Evolutionary conservation across 2,888 invertebrate species (phyloP).

Genomic region (Mayetiola destructor): DNA sequence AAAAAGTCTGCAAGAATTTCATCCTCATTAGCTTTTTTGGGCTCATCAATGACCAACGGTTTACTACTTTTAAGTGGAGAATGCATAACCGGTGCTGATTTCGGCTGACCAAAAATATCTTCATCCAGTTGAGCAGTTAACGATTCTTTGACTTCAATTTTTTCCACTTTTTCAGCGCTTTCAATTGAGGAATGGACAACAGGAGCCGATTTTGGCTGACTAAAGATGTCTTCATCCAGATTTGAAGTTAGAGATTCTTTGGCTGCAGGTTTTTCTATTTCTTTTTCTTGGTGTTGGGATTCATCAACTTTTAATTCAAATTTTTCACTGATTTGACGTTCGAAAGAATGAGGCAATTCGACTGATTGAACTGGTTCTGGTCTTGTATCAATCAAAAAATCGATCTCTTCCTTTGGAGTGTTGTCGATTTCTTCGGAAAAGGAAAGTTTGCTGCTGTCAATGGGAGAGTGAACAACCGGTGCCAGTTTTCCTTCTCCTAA

Average conservation of each 20-base stretch:
- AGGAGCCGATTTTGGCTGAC: conserved; percentile 17
- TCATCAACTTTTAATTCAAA: neutral
- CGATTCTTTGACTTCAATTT: too few species aligned
- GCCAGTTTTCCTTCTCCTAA: conserved; percentile 34
- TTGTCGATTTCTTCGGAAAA: too few species aligned
- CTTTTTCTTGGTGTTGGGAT: neutral
- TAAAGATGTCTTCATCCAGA: neutral
- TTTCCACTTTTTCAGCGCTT: conserved; percentile 26
- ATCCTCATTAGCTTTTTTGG: too few species aligned
- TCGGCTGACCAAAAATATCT: neutral
- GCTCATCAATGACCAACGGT: too few species aligned
- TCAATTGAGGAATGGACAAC: conserved; percentile 37
- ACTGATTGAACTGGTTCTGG: too few species aligned
- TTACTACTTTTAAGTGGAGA: neutral
- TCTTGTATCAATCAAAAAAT: too few species aligned
- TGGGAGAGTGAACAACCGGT: conserved; percentile 36
- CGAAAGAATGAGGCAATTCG: too few species aligned
- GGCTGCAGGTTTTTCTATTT: too few species aligned
- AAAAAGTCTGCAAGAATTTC: neutral
- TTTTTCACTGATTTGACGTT: neutral
- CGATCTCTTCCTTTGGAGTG: too few species aligned
- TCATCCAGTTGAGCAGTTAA: neutral
- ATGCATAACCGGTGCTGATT: neutral
- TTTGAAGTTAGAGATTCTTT: too few species aligned
- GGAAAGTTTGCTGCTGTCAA: conserved; percentile 30